Conservation (phyloP, 23 tunicate genomes). For the Halocynthia roretzi region DNA sequence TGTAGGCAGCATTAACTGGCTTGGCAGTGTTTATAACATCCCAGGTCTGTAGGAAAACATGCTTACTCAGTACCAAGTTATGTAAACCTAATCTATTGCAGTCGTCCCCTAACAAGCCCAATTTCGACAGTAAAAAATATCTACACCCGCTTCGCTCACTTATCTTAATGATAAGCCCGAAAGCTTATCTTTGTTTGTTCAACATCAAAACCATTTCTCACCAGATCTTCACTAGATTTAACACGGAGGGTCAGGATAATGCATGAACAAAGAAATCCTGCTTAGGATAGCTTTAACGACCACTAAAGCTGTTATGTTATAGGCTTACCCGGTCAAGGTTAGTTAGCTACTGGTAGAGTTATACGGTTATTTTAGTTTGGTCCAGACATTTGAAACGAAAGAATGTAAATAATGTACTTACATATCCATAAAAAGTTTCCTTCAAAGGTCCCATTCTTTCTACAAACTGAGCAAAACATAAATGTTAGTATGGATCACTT, state of each 20-base stretch:
- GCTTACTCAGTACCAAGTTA: background rate
- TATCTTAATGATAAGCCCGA: background rate
- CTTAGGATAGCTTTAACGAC: no score
- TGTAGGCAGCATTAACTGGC: constrained; percentile 25
- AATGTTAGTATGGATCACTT: background rate
- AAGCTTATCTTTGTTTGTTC: no score
- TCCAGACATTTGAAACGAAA: background rate
- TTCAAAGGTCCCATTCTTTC: background rate
- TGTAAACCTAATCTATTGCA: no score
- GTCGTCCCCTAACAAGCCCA: no score
- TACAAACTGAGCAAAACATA: background rate
- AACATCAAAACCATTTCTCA: no score
- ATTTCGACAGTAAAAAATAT: background rate
- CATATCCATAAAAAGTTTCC: background rate
- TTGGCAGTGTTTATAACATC: background rate
- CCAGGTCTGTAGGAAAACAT: background rate
- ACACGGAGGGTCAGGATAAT: no score
- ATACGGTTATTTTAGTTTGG: background rate
- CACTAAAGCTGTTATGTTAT: no score
- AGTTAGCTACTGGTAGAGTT: background rate
- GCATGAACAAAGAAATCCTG: no score
- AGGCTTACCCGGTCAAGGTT: background rate
- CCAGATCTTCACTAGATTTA: constrained; percentile 1
- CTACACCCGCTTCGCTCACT: background rate
- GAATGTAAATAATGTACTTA: background rate